phyloP scores from a whole-genome alignment of 1,140 invertebrate genomes.

The Trypoxylus dichotomus region DNA sequence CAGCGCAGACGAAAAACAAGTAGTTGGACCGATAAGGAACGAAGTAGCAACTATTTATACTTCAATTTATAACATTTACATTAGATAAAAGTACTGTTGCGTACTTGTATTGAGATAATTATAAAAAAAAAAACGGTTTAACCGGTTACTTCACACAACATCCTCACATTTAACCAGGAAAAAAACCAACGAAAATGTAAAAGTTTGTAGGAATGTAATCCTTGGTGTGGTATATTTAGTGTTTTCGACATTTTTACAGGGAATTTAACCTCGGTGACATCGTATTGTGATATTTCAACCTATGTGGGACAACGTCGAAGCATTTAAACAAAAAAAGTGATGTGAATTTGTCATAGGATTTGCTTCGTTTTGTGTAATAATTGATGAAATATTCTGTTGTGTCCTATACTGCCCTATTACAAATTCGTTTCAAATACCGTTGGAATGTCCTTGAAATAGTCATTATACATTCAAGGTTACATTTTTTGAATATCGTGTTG shows the following conservation, averaged over 20 bases:
- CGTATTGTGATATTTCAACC: neutral
- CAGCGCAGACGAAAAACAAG: conserved; percentile 3
- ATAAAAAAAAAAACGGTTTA: neutral
- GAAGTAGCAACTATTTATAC: conserved; percentile 7
- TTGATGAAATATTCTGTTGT: neutral
- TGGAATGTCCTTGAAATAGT: neutral
- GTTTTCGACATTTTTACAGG: neutral
- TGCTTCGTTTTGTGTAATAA: neutral
- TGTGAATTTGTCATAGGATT: neutral
- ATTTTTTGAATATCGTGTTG: neutral
- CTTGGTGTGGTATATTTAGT: neutral
- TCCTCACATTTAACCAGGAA: neutral
- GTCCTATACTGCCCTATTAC: neutral
- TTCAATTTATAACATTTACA: conserved; percentile 22
- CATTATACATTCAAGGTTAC: conserved; percentile 9
- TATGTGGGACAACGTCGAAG: neutral
- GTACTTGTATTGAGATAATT: neutral
- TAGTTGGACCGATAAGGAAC: neutral
- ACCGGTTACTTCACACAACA: neutral
- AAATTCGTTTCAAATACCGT: neutral
- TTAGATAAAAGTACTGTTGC: conserved; percentile 8
- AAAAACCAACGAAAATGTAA: neutral
- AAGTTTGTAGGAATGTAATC: neutral
- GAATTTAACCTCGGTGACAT: neutral
- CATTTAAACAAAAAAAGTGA: neutral